Conservation (phyloP, 30 jellyfish, hydroid and myxozoan species). For the Clytia hemisphaerica region DNA sequence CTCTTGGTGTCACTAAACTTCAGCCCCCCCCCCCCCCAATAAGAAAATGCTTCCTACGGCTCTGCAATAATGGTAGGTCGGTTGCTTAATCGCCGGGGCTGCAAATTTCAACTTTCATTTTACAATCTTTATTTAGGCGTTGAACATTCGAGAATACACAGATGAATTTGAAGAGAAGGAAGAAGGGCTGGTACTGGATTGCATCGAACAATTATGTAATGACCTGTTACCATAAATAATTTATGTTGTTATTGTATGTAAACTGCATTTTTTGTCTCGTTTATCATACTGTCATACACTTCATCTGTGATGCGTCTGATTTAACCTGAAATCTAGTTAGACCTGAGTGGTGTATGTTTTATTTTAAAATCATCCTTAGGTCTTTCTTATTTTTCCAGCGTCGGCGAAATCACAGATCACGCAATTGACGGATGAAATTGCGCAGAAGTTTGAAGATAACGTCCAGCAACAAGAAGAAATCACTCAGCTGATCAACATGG, state of each 20-base stretch:
- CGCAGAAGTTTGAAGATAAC: constrained; percentile 80
- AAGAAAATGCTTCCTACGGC: too few species aligned
- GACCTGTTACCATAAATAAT: background rate
- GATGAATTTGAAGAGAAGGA: constrained; percentile 60
- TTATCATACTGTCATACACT: background rate
- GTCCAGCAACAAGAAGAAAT: constrained; percentile 94
- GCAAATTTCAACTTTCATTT: background rate
- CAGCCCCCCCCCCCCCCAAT: too few species aligned
- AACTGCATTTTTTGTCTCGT: too few species aligned
- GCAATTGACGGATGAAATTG: constrained; percentile 76
- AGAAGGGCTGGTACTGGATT: constrained; percentile 68
- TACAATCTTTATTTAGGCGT: constrained; percentile 36
- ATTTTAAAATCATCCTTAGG: background rate
- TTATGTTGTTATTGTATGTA: background rate
- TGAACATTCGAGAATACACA: constrained; percentile 46
- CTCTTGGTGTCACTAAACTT: too few species aligned
- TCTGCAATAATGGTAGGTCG: too few species aligned
- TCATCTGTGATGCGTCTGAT: too few species aligned
- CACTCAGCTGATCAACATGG: constrained; percentile 66
- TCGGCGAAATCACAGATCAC: constrained; percentile 82
- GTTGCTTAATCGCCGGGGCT: too few species aligned
- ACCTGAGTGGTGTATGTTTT: background rate
- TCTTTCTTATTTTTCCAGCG: constrained; percentile 33
- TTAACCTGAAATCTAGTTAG: too few species aligned
- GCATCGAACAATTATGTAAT: constrained; percentile 62